Evolutionary conservation across 1,140 invertebrate genomes (phyloP), one percentile per base, ranked within the genome.

Genomic region (Idris sp.): DNA sequence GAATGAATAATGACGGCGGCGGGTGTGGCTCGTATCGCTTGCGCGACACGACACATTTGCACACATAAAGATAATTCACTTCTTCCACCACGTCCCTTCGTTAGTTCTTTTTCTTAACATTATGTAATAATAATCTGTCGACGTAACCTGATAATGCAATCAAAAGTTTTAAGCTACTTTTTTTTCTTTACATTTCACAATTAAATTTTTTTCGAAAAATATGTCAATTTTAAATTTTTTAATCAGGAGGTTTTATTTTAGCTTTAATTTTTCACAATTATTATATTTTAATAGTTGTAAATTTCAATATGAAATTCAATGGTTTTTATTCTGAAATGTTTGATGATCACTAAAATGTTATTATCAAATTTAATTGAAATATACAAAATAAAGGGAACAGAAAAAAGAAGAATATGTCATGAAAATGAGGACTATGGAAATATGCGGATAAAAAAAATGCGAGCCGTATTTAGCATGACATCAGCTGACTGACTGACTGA

Each of bases 391-490:
- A 49, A 11, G n/a, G 8, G 36, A 46, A 6, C 2, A 35, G 22
- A 38, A 38, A 31, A 8, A 28, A 46, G 51, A 51, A 73, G 51
- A 58, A 54, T 40, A 54, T 54, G 54, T 49, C 56, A 53, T 58
- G 64, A 56, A 59, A 68, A 61, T 25, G 62, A 13, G 51, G 16
- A 44, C 49, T 59, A 53, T 59, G 51, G 44, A 38, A 68, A 68
- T 51, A 62, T 43, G 28, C 16, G 43, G 49, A 11, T 11, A 48
- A 59, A 48, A 59, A 68, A 35, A 51, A 33, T 35, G 35, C 53
- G 49, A 73, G 56, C 36, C 58, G 56, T 72, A 79, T 84, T 84
- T 83, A 83, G 81, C 79, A 69, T 85, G 81, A 85, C 81, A 83
- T 85, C 83, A 84, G 81, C 81, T 80, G 79, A 80, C 79, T 75